phyloP scores from a whole-genome alignment of 2,113 vertebrate genomes.

The Pollachius pollachius region DNA sequence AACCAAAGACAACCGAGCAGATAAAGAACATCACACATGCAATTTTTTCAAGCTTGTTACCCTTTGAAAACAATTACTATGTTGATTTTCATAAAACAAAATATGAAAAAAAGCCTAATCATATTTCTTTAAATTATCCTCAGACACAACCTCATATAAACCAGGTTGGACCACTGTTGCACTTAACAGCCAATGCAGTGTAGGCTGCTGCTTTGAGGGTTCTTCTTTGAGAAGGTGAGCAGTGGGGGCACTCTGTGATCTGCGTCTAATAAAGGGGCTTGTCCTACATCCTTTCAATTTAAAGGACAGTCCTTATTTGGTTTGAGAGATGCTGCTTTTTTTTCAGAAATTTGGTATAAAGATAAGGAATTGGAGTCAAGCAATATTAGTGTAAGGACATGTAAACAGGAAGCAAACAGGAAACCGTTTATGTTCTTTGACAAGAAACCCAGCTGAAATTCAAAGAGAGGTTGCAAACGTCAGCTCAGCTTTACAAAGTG shows the following conservation, averaged over 20 bases:
- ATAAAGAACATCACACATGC: conserved; percentile 1
- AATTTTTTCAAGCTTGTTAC: background rate
- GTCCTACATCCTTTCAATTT: too few species aligned
- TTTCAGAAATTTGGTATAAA: conserved; percentile 47
- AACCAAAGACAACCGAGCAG: conserved; percentile 1
- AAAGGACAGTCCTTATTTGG: conserved; percentile 41
- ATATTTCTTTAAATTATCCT: background rate
- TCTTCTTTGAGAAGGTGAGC: too few species aligned
- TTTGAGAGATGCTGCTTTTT: conserved; percentile 29
- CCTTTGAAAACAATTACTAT: background rate
- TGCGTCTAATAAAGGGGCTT: too few species aligned
- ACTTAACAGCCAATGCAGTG: too few species aligned
- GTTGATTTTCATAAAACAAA: background rate
- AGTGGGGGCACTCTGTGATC: too few species aligned
- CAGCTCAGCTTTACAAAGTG: conserved; percentile 57
- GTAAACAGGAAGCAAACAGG: conserved; percentile 51
- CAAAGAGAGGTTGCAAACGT: conserved; percentile 36
- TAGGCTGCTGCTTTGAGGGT: too few species aligned
- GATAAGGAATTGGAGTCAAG: conserved; percentile 9
- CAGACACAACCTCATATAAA: background rate
- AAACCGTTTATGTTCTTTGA: conserved; percentile 35
- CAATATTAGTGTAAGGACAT: conserved; percentile 37
- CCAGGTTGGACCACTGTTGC: too few species aligned
- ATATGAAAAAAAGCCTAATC: background rate
- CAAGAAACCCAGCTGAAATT: conserved; percentile 38